phyloP scores from a whole-genome alignment of 2,888 invertebrate species.

The Chironomus riparius region DNA sequence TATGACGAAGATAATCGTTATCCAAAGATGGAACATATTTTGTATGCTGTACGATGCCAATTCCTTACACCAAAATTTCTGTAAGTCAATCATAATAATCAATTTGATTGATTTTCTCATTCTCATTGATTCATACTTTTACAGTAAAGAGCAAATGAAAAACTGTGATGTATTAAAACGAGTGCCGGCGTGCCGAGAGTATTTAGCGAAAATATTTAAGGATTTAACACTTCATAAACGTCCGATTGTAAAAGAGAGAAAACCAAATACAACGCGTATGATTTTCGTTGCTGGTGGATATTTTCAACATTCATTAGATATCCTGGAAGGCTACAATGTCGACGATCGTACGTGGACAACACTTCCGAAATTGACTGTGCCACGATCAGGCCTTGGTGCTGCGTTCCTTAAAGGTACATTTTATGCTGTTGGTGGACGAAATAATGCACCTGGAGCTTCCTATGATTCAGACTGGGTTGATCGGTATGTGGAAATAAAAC shows the following conservation, averaged over 20 bases:
- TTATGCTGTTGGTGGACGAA: slow-evolving; percentile 87
- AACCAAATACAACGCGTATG: slow-evolving; percentile 79
- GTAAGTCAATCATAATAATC: background rate
- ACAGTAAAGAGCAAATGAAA: slow-evolving; percentile 71
- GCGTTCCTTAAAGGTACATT: slow-evolving; percentile 80
- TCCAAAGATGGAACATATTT: slow-evolving; percentile 76
- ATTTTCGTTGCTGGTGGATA: slow-evolving; percentile 91
- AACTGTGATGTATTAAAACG: slow-evolving; percentile 81
- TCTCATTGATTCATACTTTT: no score
- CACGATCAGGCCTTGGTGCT: slow-evolving; percentile 78
- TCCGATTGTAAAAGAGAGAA: slow-evolving; percentile 73
- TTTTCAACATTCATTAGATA: slow-evolving; percentile 72
- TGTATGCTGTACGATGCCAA: slow-evolving; percentile 84
- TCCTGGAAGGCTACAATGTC: slow-evolving; percentile 80
- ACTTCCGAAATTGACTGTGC: slow-evolving; percentile 73
- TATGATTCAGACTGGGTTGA: slow-evolving; percentile 86
- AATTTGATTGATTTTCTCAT: no score
- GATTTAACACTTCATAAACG: slow-evolving; percentile 83
- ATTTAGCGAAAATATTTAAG: slow-evolving; percentile 81
- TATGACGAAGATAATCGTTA: slow-evolving; percentile 77
- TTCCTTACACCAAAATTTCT: slow-evolving; percentile 85
- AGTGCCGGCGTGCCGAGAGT: slow-evolving; percentile 80
- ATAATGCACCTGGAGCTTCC: slow-evolving; percentile 80
- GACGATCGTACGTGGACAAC: slow-evolving; percentile 78
- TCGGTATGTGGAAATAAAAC: slow-evolving; percentile 29